Percentiles rank a stretch among this genome's conserved stretches.
Evolutionary conservation across 2,797 vertebrate genomes (phyloP).

Genomic region (Hapalemur alaotrensis): DNA sequence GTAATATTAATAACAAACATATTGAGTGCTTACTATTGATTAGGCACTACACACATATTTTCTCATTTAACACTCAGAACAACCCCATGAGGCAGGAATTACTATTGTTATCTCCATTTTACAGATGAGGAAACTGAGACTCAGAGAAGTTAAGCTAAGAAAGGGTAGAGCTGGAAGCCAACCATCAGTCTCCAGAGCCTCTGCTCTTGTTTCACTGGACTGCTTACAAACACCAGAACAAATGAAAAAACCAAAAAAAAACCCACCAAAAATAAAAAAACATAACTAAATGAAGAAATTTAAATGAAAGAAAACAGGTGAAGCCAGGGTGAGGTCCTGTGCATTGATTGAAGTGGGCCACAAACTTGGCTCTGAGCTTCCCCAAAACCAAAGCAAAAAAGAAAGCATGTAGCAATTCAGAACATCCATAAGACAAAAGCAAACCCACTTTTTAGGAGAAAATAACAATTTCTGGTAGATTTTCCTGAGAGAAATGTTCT

Average conservation of each 20-base stretch:
- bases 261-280: neutral
- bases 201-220: neutral
- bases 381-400: neutral
- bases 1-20: neutral
- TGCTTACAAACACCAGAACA: conserved; percentile 13
- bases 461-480: conserved; percentile 38
- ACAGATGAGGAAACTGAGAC: conserved; percentile 35
- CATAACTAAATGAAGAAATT: neutral
- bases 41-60: neutral
- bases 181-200: neutral
- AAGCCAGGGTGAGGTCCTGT: neutral
- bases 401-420: neutral
- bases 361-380: conserved; percentile 22
- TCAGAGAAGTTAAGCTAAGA: neutral
- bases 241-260: neutral
- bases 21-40: neutral
- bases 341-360: neutral
- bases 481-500: conserved; percentile 42
- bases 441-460: conserved; percentile 39
- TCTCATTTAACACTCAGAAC: neutral
- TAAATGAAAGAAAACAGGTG: neutral
- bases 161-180: neutral
- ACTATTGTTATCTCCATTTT: conserved; percentile 1
- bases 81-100: neutral
- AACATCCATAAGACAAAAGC: conserved; percentile 25